These are phyloP conservation scores for Squalus acanthias DNA, from an alignment of 2,797 vertebrate species.

Conservation along the genomic window DNA sequence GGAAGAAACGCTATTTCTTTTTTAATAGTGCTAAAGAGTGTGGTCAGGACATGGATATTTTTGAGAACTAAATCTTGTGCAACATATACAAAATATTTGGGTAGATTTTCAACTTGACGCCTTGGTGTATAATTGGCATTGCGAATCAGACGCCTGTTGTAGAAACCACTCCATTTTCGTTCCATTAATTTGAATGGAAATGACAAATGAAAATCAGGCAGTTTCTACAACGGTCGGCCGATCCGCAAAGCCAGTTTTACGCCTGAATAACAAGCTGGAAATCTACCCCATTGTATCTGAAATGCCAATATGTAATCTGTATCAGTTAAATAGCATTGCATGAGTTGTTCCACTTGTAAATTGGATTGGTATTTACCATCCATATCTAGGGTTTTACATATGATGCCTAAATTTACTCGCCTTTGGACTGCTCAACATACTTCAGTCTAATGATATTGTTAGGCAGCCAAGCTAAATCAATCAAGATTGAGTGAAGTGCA, in stretches of 20 bases:
- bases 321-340: background rate
- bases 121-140: background rate
- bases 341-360: background rate
- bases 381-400: background rate
- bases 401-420: background rate
- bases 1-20: background rate
- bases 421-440: background rate
- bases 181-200: background rate
- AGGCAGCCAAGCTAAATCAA: no score
- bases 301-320: background rate
- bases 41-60: background rate
- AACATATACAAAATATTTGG: background rate
- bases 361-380: background rate
- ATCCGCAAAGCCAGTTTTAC: background rate
- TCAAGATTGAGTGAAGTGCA: no score
- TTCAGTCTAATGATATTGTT: background rate
- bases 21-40: background rate
- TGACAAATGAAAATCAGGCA: background rate
- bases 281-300: background rate
- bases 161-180: background rate
- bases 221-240: background rate
- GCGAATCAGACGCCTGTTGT: background rate
- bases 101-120: background rate
- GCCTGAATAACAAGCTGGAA: background rate
- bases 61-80: background rate